Base-by-base conservation (phyloP, 2,888 invertebrate species). In the Magallana nippona region DNA sequence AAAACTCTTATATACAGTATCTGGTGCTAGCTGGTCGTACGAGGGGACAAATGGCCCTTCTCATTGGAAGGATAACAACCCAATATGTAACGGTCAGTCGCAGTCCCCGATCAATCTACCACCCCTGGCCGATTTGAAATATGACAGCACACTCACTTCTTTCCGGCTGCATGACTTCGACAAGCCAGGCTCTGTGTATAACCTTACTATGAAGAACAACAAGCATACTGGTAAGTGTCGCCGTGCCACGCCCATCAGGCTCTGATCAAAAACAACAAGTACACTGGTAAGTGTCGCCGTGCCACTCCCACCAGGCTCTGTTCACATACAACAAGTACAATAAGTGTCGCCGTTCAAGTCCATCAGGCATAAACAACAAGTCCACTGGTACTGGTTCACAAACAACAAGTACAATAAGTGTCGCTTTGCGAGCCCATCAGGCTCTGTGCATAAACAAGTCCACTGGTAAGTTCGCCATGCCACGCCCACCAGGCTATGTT, bases 51-150 rank as follows among this genome's bases (percentile, higher is more conserved):
- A 71, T 15, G 71, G 58, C 55, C 78, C 82, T 0, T 55, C 22
- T 15, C 17, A 15, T 17, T 82, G 82, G 81, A 56, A 63, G 22
- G 27, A 58, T 19, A 56, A 58, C 17, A 78, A 78, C 58, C 63
- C 81, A 8, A 58, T 55, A 10, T 84, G 83, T 57, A 55, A 56
- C 10, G 8, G 22, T 27, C 63, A 55, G 10, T 11, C 77, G 19
- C 83, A 84, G 44, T 79, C 79, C 19, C 83, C 83, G 10, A 84
- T 84, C 19, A 58, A 81, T 78, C 27, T 84, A 11, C 83, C 83
- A 15, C 32, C 80, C 32, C 19, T 62, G 15, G 55, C 71, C 22
- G 19, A 44, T 5, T 56, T 82, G 57, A 60, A 19, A 19, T 77
- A 82, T 56, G 82, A 82, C 44, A 27, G 17, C 10, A 58, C 55